A percentile compares a stretch with the other conserved stretches of the same genome.
These are phyloP conservation scores for Notocelia uddmanniana DNA, from an alignment of 2,888 invertebrate genomes.

Conservation along the genomic window DNA sequence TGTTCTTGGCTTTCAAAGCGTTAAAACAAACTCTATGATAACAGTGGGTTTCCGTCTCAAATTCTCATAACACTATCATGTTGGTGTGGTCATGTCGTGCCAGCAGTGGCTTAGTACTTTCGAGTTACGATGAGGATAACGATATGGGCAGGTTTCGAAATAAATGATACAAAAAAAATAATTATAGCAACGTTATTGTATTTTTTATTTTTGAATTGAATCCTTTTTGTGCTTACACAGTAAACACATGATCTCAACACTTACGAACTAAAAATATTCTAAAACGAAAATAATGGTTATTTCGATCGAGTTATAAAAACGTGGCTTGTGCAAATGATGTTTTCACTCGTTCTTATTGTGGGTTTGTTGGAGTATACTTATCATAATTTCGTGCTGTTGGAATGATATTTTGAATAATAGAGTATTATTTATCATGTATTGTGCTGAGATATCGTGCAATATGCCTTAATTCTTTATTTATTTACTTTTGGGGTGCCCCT, in stretches of 20 bases:
- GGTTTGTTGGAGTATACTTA: constrained; percentile 69
- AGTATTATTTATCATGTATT: constrained; percentile 72
- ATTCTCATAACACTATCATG: neutral
- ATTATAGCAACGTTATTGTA: constrained; percentile 90
- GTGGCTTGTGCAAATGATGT: constrained; percentile 80
- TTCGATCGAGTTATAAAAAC: constrained; percentile 71
- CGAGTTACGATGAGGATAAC: neutral
- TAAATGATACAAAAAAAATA: constrained; percentile 73
- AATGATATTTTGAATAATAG: constrained; percentile 70
- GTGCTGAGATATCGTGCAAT: constrained; percentile 83
- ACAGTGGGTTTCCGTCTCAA: too few relatives aligned
- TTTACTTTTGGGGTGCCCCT: constrained; percentile 72
- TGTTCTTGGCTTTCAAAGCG: too few relatives aligned
- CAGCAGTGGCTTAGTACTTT: too few relatives aligned
- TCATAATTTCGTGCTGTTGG: constrained; percentile 58
- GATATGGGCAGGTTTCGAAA: constrained; percentile 44
- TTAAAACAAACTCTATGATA: too few relatives aligned
- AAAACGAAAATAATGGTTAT: constrained; percentile 82
- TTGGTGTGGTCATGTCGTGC: too few relatives aligned
- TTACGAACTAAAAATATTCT: constrained; percentile 89
- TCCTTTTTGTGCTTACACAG: constrained; percentile 89
- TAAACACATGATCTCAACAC: constrained; percentile 90
- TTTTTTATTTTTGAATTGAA: constrained; percentile 88
- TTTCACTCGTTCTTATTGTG: constrained; percentile 72
- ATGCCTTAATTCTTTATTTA: constrained; percentile 69